Conservation (phyloP, 2,888 invertebrate species). For the Rotaria sp. region DNA sequence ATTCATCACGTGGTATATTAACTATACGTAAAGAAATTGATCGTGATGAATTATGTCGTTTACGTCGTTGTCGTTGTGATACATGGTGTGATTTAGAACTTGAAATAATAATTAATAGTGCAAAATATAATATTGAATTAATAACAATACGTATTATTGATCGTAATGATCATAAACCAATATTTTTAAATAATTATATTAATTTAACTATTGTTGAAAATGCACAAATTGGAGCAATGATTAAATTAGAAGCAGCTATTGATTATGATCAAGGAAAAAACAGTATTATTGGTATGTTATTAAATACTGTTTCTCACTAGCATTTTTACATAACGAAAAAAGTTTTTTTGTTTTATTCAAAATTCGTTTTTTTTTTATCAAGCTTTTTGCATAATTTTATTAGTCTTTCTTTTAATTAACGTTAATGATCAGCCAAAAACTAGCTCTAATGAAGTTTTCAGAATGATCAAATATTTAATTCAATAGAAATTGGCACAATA, state of each 20-base stretch:
- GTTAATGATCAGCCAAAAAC: too few relatives aligned
- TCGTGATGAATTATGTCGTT: slow-evolving; percentile 21
- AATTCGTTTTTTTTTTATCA: too few relatives aligned
- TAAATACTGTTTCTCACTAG: too few relatives aligned
- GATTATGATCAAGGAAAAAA: neutral
- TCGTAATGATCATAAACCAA: slow-evolving; percentile 14
- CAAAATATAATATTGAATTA: slow-evolving; percentile 21
- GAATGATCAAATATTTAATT: too few relatives aligned
- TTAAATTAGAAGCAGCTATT: slow-evolving; percentile 9
- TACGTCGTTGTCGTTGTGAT: slow-evolving; percentile 25
- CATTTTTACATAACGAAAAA: too few relatives aligned
- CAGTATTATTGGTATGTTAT: neutral
- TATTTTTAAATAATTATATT: neutral
- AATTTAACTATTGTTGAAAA: slow-evolving; percentile 11
- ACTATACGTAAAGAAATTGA: slow-evolving; percentile 15
- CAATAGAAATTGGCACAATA: too few relatives aligned
- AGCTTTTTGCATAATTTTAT: too few relatives aligned
- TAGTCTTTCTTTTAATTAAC: too few relatives aligned
- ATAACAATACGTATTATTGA: slow-evolving; percentile 6
- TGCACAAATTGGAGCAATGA: neutral
- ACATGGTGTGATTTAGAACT: slow-evolving; percentile 20
- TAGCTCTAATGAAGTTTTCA: too few relatives aligned
- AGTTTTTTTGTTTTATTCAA: too few relatives aligned
- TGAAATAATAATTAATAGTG: neutral
- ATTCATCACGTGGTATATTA: slow-evolving; percentile 12